Conservation (phyloP, 2,888 invertebrate species). For the Choreutis nemorana region DNA sequence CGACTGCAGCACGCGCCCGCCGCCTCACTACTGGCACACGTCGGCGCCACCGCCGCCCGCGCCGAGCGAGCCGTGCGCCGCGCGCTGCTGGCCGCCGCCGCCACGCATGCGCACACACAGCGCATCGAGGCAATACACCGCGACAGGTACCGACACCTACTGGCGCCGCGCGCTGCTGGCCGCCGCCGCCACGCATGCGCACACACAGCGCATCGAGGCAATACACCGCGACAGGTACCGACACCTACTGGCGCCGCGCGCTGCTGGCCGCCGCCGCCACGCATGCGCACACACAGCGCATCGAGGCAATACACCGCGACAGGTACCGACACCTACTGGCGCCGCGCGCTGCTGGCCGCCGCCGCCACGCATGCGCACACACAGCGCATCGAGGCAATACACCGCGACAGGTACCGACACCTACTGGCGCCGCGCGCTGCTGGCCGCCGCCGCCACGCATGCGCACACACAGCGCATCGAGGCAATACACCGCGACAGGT, state of each 20-base stretch:
- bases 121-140: neutral
- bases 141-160: neutral
- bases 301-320: neutral
- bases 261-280: neutral
- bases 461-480: no score
- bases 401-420: no score
- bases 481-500: no score
- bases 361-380: no score
- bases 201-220: neutral
- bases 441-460: no score
- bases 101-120: neutral
- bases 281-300: neutral
- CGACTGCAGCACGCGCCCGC: constrained; percentile 24
- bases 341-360: neutral
- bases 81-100: constrained; percentile 28
- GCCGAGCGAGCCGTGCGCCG: constrained; percentile 24
- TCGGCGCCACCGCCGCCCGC: constrained; percentile 25
- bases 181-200: neutral
- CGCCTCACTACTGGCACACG: constrained; percentile 21
- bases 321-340: neutral
- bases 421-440: no score
- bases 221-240: neutral
- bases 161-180: neutral
- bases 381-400: no score
- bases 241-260: neutral